Conservation (phyloP, 2,797 vertebrate species). For the Philypnodon macrostomus region DNA sequence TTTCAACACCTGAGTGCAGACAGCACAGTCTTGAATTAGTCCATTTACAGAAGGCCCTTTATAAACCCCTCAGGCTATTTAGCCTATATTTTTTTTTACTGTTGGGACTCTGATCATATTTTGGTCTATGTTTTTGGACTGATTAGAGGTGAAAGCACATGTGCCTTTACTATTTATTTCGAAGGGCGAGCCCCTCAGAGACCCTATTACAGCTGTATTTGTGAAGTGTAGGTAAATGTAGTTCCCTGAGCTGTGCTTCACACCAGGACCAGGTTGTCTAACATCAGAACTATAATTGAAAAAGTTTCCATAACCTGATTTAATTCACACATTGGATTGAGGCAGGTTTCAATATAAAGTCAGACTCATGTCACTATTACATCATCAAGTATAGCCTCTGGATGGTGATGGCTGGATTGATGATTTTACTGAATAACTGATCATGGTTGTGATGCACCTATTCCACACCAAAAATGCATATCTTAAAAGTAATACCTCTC, state of each 20-base stretch:
- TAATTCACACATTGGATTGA: neutral
- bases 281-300: neutral
- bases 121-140: constrained; percentile 47
- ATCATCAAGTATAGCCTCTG: too few species aligned
- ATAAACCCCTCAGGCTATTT: constrained; percentile 16
- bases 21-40: constrained; percentile 52
- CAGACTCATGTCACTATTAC: too few species aligned
- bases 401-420: too few species aligned
- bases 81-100: constrained; percentile 45
- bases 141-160: constrained; percentile 47
- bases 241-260: too few species aligned
- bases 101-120: constrained; percentile 48
- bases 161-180: constrained; percentile 49
- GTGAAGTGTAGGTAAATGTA: constrained; percentile 9
- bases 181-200: constrained; percentile 46
- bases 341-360: too few species aligned
- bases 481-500: too few species aligned
- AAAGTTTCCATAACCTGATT: constrained; percentile 10
- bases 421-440: too few species aligned
- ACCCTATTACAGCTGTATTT: constrained; percentile 47
- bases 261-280: neutral
- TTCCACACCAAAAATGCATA: too few species aligned
- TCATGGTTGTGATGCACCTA: too few species aligned
- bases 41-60: constrained; percentile 30
- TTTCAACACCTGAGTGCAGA: constrained; percentile 69